Base-by-base conservation (phyloP, 2,888 invertebrate genomes). In the Hypomecis punctinalis region DNA sequence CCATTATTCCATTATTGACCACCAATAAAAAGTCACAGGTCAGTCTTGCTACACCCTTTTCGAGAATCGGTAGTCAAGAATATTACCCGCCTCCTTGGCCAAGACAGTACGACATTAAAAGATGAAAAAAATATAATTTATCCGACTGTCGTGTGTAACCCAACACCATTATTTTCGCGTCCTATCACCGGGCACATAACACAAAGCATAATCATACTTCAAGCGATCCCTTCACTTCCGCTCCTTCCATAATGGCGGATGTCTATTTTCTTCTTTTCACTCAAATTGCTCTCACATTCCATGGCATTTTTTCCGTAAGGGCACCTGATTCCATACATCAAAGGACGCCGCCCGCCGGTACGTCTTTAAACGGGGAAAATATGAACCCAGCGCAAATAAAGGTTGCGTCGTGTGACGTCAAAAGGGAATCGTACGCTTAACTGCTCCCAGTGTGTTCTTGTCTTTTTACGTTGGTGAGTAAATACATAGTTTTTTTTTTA, bases 371-470 rank as follows among this genome's bases (percentile, higher is more conserved):
- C 65, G 69, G 68, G 74, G 45, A 72, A 74, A 76, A 73, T 70
- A 73, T 66, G 70, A 71, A 73, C 61, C 63, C 70, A 67, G 58
- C 70, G 66, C 72, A 75, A 75, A 77, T 74, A 76, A 69, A 71
- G 73, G 67, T 70, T 63, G 58, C 64, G 66, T 58, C 57, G 66
- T 59, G 59, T 63, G 68, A 70, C 72, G 73, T 74, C 73, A 76
- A 73, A 76, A 74, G 71, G 68, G 65, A 68, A 69, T 68, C 58
- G 63, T 64, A 68, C 59, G 69, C 57, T 66, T 67, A 63, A 71
- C 59, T 67, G 61, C 61, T 57, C 13, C 33, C 8, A 48, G 48
- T 48, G 48, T 54, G 46, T n/a, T 8, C 6, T 40, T 45, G 57
- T 39, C 45, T 58, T 63, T 47, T 58, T 58, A n/a, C n/a, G 36